Percentiles rank a stretch among this genome's conserved stretches.
These are phyloP conservation scores for Allygus modestus DNA, from an alignment of 2,888 invertebrate species.

Conservation along the genomic window DNA sequence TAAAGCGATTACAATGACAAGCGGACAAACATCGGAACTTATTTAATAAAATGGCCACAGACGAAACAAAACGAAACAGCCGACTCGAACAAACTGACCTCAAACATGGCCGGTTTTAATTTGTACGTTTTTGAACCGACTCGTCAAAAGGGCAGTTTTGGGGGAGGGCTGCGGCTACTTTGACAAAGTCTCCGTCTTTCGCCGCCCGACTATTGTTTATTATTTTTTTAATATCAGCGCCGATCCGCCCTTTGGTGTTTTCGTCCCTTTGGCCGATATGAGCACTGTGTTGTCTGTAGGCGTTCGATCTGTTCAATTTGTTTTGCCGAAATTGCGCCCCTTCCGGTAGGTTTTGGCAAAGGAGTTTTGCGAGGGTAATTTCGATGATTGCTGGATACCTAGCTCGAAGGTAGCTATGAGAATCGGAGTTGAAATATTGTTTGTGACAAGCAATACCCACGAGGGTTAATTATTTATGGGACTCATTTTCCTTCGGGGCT, in stretches of 20 bases:
- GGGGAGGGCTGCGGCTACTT: conserved; percentile 55
- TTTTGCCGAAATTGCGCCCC: conserved; percentile 14
- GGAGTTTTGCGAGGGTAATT: neutral
- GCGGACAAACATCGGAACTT: conserved; percentile 53
- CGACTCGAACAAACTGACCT: conserved; percentile 43
- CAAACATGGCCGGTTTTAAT: conserved; percentile 47
- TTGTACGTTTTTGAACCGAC: conserved; percentile 53
- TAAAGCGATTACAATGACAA: conserved; percentile 45
- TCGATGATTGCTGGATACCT: neutral
- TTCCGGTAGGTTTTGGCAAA: neutral
- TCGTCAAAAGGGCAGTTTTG: conserved; percentile 52
- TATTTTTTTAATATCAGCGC: conserved; percentile 63
- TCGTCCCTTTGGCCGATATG: conserved; percentile 27
- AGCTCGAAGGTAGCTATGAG: neutral
- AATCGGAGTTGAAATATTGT: neutral
- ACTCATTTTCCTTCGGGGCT: too few species aligned
- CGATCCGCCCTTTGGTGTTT: conserved; percentile 73
- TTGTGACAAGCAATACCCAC: neutral
- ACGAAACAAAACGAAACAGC: conserved; percentile 13
- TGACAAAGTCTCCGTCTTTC: conserved; percentile 52
- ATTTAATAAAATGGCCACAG: conserved; percentile 56
- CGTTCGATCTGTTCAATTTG: conserved; percentile 4
- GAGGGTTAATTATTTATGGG: too few species aligned
- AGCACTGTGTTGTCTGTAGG: conserved; percentile 12
- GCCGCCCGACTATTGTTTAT: conserved; percentile 49